These are phyloP conservation scores for Apocrypta bakeri DNA, from an alignment of 1,140 invertebrate genomes.

Conservation along the genomic window DNA sequence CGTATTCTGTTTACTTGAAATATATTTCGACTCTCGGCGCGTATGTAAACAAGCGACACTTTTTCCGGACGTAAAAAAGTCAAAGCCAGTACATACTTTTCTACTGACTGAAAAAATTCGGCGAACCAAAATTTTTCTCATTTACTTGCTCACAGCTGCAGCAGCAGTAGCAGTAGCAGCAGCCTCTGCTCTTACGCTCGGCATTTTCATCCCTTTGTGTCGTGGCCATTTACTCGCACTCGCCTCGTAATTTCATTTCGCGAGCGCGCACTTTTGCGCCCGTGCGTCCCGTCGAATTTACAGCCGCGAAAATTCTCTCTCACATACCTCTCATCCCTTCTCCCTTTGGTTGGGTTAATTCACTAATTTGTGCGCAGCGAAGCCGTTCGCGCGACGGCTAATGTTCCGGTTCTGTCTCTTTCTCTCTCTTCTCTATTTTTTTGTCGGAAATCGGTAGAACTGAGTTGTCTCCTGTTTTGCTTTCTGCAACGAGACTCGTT, in stretches of 20 bases:
- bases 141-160: background rate
- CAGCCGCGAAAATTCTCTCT: background rate
- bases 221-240: background rate
- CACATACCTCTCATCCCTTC: background rate
- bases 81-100: background rate
- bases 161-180: too few species aligned
- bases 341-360: background rate
- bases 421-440: background rate
- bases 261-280: conserved; percentile 1
- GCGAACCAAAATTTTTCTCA: background rate
- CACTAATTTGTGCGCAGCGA: background rate
- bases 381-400: background rate
- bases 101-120: background rate
- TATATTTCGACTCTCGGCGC: background rate
- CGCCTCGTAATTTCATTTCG: conserved; percentile 6
- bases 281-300: conserved; percentile 14
- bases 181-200: background rate
- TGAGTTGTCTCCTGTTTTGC: background rate
- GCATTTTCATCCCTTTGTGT: conserved; percentile 4
- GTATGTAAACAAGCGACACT: background rate
- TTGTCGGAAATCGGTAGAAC: background rate
- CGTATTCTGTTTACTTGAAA: background rate
- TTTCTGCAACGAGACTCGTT: background rate
- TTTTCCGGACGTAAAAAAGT: background rate
- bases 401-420: background rate